A percentile compares a stretch with the other conserved stretches of the same genome.
phyloP scores from a whole-genome alignment of 2,888 invertebrate species.

The Noctuana brunneofusca region DNA sequence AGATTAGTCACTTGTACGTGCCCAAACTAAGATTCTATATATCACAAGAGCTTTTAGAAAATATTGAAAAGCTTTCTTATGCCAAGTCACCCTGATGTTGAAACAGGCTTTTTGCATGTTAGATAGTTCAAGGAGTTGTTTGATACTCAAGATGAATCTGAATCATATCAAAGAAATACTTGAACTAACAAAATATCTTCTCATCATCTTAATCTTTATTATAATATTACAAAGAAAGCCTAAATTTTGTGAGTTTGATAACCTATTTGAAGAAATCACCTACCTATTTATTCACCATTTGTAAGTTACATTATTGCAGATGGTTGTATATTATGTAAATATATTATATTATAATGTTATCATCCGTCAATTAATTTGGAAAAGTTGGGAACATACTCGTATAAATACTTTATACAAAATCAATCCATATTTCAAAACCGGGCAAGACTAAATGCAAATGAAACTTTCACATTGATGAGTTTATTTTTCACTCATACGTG shows the following conservation, averaged over 20 bases:
- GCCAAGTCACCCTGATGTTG: constrained; percentile 16
- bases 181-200: not conserved
- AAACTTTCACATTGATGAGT: not conserved
- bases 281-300: no score
- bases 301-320: no score
- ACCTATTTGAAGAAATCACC: no score
- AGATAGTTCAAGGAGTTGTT: not conserved
- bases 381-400: no score
- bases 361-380: no score
- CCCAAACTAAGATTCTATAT: constrained; percentile 29
- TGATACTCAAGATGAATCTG: not conserved
- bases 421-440: not conserved
- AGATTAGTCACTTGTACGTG: constrained; percentile 35
- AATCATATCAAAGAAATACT: not conserved
- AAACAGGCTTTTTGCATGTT: constrained; percentile 22
- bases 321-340: no score
- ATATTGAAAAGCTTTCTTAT: constrained; percentile 24
- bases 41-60: constrained; percentile 20
- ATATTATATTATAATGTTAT: no score
- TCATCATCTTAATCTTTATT: no score
- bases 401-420: no score
- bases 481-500: not conserved
- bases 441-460: not conserved
- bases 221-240: no score
- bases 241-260: no score